Evolutionary conservation across 2,888 invertebrate species (phyloP).

Genomic region (Cecidostiba fungosa): DNA sequence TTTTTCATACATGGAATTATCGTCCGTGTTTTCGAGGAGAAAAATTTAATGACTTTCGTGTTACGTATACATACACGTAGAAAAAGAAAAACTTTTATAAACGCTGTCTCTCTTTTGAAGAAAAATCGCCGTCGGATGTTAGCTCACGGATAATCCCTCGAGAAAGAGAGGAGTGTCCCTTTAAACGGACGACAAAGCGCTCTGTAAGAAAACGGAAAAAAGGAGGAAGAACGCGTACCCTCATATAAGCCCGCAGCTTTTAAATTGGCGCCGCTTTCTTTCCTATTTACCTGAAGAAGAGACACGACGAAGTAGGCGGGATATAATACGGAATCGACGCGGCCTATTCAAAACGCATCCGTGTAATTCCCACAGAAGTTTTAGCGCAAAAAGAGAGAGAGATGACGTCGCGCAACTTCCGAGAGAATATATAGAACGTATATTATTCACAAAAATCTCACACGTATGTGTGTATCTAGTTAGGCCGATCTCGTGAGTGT

Average conservation of each 20-base stretch:
- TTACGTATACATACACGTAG: neutral
- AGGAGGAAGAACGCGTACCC: slow-evolving; percentile 17
- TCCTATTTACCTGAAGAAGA: slow-evolving; percentile 27
- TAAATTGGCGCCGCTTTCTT: slow-evolving; percentile 36
- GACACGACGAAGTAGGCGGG: neutral
- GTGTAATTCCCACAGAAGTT: slow-evolving; percentile 44
- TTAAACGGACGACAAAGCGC: slow-evolving; percentile 18
- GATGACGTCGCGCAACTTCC: slow-evolving; percentile 22
- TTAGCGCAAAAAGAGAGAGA: neutral
- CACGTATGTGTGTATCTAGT: slow-evolving; percentile 55
- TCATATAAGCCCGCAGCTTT: slow-evolving; percentile 33
- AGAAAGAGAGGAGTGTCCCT: neutral
- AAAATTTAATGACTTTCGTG: neutral
- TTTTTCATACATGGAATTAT: neutral
- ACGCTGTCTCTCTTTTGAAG: neutral
- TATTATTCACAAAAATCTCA: neutral
- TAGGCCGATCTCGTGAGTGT: slow-evolving; percentile 49
- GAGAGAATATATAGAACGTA: neutral
- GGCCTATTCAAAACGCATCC: neutral
- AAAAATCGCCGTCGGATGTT: slow-evolving; percentile 7
- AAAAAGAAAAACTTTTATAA: neutral
- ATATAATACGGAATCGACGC: neutral
- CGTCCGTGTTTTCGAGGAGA: neutral
- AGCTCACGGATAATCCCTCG: neutral
- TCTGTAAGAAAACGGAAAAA: neutral